Evolutionary conservation across 2,113 vertebrate species (phyloP).

Genomic region (Butastur rufipennis): DNA sequence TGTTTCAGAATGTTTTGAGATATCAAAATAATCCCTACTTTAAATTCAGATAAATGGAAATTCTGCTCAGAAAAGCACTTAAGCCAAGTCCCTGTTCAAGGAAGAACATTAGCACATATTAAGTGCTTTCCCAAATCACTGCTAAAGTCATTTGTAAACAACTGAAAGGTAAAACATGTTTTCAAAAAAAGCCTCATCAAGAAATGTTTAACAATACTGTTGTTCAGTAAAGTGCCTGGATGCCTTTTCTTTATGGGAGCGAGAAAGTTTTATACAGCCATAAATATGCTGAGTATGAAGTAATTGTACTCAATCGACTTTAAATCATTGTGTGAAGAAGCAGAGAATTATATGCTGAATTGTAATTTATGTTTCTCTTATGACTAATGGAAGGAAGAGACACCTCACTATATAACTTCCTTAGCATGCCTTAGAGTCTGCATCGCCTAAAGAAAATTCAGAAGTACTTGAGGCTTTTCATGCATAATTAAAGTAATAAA

Average conservation of each 20-base stretch:
- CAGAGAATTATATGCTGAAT: constrained; percentile 2
- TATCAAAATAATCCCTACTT: not conserved
- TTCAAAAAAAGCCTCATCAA: not conserved
- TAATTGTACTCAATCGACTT: not conserved
- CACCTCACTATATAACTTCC: not conserved
- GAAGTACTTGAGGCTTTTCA: constrained; percentile 2
- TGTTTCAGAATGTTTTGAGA: not conserved
- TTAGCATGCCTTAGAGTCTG: not conserved
- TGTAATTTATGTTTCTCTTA: constrained; percentile 10
- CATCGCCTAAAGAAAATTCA: not conserved
- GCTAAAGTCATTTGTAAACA: not conserved
- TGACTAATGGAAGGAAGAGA: constrained; percentile 36
- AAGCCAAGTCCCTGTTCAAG: not conserved
- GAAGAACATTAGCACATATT: not conserved
- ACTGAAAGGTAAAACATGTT: not conserved
- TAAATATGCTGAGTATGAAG: constrained; percentile 13
- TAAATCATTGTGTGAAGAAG: constrained; percentile 5
- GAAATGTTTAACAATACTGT: not conserved
- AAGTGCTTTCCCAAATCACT: not conserved
- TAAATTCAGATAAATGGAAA: not conserved
- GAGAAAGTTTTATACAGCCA: not conserved
- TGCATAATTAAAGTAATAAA: constrained; percentile 33
- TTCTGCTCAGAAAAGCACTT: not conserved
- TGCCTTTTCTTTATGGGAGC: not conserved
- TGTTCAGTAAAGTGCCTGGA: not conserved